Conservation (phyloP, 2,888 invertebrate genomes). For the Pardosa pseudoannulata region DNA sequence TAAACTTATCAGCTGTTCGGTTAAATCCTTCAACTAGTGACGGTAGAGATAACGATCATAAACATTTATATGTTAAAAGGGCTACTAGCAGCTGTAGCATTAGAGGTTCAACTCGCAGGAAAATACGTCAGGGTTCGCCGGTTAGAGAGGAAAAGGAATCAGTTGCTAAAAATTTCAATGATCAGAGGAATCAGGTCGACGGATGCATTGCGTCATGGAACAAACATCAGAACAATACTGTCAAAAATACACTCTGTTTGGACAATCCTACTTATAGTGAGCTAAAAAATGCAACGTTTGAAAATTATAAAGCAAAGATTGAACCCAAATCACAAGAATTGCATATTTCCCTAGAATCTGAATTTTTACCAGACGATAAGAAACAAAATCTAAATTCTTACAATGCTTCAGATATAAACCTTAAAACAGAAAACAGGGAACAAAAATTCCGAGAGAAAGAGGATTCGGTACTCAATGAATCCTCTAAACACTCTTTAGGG, state of each 20-base stretch:
- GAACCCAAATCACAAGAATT: not conserved
- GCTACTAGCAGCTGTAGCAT: slow-evolving; percentile 54
- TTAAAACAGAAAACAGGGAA: too few relatives aligned
- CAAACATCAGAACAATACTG: slow-evolving; percentile 1
- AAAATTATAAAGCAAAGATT: not conserved
- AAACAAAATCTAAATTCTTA: not conserved
- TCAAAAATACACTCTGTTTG: slow-evolving; percentile 9
- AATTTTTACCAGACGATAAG: not conserved
- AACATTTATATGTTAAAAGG: slow-evolving; percentile 50
- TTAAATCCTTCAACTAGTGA: not conserved
- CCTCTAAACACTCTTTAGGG: not conserved
- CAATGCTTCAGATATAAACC: not conserved
- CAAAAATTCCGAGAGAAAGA: not conserved
- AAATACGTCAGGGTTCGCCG: slow-evolving; percentile 46
- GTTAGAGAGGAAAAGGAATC: slow-evolving; percentile 21
- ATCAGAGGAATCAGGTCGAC: slow-evolving; percentile 22
- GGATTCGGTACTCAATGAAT: too few relatives aligned
- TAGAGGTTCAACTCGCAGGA: slow-evolving; percentile 41
- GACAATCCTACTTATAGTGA: not conserved
- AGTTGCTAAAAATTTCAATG: slow-evolving; percentile 3
- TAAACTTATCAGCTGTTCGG: not conserved
- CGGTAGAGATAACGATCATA: slow-evolving; percentile 41
- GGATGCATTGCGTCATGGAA: slow-evolving; percentile 16
- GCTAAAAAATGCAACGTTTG: not conserved
- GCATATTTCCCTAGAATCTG: not conserved